Percentiles rank a stretch among this genome's conserved stretches.
Conservation (phyloP, 2,113 vertebrate genomes). For the Vidua chalybeata region DNA sequence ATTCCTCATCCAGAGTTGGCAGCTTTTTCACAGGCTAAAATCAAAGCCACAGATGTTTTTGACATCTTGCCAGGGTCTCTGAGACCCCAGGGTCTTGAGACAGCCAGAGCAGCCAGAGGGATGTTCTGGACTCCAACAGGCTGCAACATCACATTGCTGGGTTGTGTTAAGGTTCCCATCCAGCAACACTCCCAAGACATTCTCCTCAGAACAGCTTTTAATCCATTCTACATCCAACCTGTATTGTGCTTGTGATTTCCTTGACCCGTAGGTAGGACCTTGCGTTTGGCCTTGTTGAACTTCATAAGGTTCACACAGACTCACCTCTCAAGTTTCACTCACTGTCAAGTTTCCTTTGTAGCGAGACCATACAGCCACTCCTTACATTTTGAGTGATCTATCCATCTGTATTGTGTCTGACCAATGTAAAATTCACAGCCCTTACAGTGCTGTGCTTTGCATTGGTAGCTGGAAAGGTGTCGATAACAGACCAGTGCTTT, state of each 20-base stretch:
- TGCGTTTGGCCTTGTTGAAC: background rate
- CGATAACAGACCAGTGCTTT: background rate
- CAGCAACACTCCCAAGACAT: background rate
- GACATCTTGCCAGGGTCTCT: no score
- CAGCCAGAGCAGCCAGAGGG: no score
- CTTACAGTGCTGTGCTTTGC: background rate
- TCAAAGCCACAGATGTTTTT: no score
- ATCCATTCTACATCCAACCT: background rate
- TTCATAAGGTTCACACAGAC: background rate
- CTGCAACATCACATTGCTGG: background rate
- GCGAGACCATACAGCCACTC: fast-evolving
- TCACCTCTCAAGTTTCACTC: background rate
- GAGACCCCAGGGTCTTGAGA: no score
- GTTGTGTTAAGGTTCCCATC: background rate
- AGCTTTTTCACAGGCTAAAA: no score
- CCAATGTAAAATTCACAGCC: background rate
- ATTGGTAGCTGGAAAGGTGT: background rate
- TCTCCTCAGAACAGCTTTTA: background rate
- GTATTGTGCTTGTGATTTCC: background rate
- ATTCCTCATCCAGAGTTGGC: no score
- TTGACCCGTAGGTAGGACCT: background rate
- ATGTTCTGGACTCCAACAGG: no score
- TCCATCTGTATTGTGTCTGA: background rate
- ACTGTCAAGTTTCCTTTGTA: background rate
- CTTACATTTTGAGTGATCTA: background rate